Evolutionary conservation across 2,113 vertebrate genomes (phyloP), one percentile per base, ranked within the genome.

Genomic region (Hemichromis elongatus): DNA sequence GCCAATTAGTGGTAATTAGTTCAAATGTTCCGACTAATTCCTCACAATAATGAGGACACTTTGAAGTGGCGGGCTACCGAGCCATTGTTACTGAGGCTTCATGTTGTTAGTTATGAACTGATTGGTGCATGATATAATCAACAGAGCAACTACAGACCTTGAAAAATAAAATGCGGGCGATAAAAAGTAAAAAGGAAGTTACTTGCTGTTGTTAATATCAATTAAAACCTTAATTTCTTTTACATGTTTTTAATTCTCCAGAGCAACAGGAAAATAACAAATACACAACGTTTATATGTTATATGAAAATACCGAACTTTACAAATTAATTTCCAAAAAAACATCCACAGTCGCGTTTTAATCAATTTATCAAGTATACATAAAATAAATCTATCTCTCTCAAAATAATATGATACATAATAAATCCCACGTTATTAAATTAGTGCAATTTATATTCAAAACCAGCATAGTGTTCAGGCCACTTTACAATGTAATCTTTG

Each of bases 1-100:
- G 88, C 82, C 93, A 96, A 96, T 96, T 96, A 96, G 93, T 66
- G 61, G 54, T 88, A 96, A 96, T 96, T 96, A 95, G 92, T 90
- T 85, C 88, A 90, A 94, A 96, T 91, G 92, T 91, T 93, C 90
- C 80, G 54, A 82, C 88, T 96, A 94, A 95, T 96, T 96, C 90
- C 86, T 92, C 80, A 54, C 81, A 94, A 94, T 94, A 94, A 94
- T 90, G 90, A 93, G 91, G 86, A 94, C 81, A 88, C 86, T 92
- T 86, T 88, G 90, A 92, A 90, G 91, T 91, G 87, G 90, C 79
- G 88, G 86, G 70, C 73, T 79, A 86, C 59, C 30, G 78, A 83
- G 87, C 75, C 79, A 91, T 91, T 89, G 90, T 94, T 92, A 75
- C 78, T 24, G 66, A 88, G 85, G 88, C 81, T 84, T n/a, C 85